phyloP scores from a whole-genome alignment of 1,140 invertebrate species.

The Helicorthomorpha holstii region DNA sequence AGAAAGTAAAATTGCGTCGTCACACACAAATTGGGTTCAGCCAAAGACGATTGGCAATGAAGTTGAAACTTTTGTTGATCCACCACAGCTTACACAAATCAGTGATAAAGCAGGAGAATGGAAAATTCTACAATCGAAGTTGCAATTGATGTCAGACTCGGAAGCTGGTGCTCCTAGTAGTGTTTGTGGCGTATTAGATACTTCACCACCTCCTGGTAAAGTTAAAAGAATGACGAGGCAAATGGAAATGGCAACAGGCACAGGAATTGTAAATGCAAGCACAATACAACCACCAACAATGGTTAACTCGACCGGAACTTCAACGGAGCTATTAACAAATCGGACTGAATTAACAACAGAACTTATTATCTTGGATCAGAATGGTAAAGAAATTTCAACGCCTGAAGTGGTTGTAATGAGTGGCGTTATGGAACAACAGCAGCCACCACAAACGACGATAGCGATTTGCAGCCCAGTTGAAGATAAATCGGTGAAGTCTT shows the following conservation, averaged over 20 bases:
- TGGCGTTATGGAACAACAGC: slow-evolving; percentile 15
- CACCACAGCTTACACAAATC: slow-evolving; percentile 10
- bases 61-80: slow-evolving; percentile 5
- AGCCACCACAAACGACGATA: slow-evolving; percentile 18
- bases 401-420: slow-evolving; percentile 21
- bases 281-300: slow-evolving; percentile 6
- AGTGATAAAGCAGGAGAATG: slow-evolving; percentile 11
- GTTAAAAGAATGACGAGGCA: slow-evolving; percentile 20
- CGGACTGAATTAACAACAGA: slow-evolving; percentile 6
- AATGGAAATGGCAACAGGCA: slow-evolving; percentile 15
- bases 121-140: too few relatives aligned
- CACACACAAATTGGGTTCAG: too few relatives aligned
- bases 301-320: slow-evolving; percentile 6
- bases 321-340: slow-evolving; percentile 9
- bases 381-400: slow-evolving; percentile 12
- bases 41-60: slow-evolving; percentile 10
- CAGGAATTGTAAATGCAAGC: slow-evolving; percentile 9
- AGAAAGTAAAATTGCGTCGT: slow-evolving; percentile 14
- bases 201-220: too few relatives aligned
- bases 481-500: slow-evolving; percentile 50
- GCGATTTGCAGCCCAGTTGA: slow-evolving; percentile 30
- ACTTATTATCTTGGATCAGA: slow-evolving; percentile 9
- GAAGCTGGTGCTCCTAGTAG: too few relatives aligned
- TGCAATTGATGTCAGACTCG: too few relatives aligned
- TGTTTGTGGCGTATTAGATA: too few relatives aligned